phyloP scores from a whole-genome alignment of 1,140 invertebrate species.

The Muscidifurax raptorellus region DNA sequence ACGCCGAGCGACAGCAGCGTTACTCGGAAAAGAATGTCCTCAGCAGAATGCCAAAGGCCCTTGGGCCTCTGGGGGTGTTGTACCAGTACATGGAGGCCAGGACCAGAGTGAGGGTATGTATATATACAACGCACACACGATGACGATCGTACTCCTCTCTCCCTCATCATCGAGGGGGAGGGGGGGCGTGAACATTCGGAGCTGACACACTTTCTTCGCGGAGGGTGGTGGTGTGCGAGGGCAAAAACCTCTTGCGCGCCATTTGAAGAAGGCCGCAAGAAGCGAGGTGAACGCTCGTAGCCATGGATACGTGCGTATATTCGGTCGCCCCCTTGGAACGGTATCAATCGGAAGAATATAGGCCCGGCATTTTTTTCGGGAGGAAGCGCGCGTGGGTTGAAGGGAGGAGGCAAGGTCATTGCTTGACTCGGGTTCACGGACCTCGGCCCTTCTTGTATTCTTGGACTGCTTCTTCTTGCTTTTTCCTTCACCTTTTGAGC shows the following conservation, averaged over 20 bases:
- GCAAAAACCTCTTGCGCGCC: constrained; percentile 28
- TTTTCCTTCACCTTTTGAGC: not conserved
- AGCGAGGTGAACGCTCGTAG: constrained; percentile 68
- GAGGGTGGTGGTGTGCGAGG: not conserved
- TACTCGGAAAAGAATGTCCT: constrained; percentile 76
- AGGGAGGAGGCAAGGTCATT: constrained; percentile 52
- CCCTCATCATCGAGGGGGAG: too few species aligned
- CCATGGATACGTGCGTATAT: constrained; percentile 58
- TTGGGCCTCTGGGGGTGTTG: constrained; percentile 81
- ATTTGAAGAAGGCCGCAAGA: constrained; percentile 53
- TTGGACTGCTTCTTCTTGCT: not conserved
- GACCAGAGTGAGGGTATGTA: constrained; percentile 79
- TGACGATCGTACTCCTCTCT: too few species aligned
- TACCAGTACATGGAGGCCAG: constrained; percentile 78
- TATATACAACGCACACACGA: too few species aligned
- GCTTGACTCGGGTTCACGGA: not conserved
- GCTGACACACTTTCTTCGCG: not conserved
- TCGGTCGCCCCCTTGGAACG: constrained; percentile 18
- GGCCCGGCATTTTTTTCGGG: constrained; percentile 25
- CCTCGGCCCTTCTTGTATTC: not conserved
- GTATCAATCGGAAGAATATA: not conserved
- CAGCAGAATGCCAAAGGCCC: constrained; percentile 78
- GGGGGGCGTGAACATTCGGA: too few species aligned
- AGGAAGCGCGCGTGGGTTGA: not conserved
- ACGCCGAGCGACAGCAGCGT: constrained; percentile 38